Evolutionary conservation across 1,140 invertebrate genomes (phyloP).

Genomic region (Danaus plexippus): DNA sequence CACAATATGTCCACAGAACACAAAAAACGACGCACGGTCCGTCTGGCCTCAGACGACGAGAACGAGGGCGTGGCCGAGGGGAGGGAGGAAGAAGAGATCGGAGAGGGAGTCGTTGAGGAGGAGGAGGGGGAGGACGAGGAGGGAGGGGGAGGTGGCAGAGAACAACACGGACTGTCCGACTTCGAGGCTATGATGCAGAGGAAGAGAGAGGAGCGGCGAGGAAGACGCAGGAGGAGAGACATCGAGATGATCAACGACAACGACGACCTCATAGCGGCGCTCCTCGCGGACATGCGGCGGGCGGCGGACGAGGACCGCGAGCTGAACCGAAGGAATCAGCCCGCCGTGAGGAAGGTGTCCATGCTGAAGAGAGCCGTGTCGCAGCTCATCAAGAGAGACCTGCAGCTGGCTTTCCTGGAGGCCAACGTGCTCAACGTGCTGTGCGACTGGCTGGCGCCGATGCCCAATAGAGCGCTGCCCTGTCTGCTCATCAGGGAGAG

Average conservation of each 20-base stretch:
- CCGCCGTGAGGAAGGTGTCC: slow-evolving; percentile 92
- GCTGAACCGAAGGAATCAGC: slow-evolving; percentile 85
- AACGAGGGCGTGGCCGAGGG: slow-evolving; percentile 18
- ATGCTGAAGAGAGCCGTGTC: slow-evolving; percentile 91
- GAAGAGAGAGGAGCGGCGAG: slow-evolving; percentile 87
- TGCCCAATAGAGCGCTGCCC: slow-evolving; percentile 96
- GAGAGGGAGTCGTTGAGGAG: slow-evolving; percentile 37
- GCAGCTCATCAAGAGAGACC: slow-evolving; percentile 94
- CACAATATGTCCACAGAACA: slow-evolving; percentile 19
- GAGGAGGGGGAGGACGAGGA: slow-evolving; percentile 30
- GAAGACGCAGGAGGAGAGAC: slow-evolving; percentile 84
- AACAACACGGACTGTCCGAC: slow-evolving; percentile 77
- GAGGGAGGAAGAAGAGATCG: slow-evolving; percentile 4
- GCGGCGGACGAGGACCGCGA: slow-evolving; percentile 93
- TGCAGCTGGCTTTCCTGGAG: slow-evolving; percentile 95
- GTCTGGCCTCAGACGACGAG: slow-evolving; percentile 45
- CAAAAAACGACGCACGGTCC: slow-evolving; percentile 41
- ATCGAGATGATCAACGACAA: slow-evolving; percentile 98
- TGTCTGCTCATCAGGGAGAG: slow-evolving; percentile 92
- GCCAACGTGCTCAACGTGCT: slow-evolving; percentile 94
- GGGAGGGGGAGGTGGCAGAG: slow-evolving; percentile 54
- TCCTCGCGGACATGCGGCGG: slow-evolving; percentile 90
- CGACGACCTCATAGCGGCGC: slow-evolving; percentile 94
- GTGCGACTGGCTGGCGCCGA: slow-evolving; percentile 97
- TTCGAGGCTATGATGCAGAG: slow-evolving; percentile 93